Conservation (phyloP, 2,888 invertebrate species). For the Polylopha cassiicola region DNA sequence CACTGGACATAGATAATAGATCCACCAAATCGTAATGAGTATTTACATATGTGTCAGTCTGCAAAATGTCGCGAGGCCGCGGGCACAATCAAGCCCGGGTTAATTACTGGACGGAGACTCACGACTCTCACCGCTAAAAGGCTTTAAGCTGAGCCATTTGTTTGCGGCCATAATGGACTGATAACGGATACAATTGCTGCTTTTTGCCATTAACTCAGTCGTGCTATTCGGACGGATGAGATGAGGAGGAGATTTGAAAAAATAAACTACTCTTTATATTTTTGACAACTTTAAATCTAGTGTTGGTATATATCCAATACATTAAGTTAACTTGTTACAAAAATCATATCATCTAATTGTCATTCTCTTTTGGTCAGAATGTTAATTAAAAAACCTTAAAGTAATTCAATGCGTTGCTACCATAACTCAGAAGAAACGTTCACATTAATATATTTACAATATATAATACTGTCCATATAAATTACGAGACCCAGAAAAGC, state of each 20-base stretch:
- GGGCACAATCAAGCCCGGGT: conserved; percentile 53
- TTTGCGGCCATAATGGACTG: conserved; percentile 68
- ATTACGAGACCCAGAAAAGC: conserved; percentile 21
- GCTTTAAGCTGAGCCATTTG: conserved; percentile 71
- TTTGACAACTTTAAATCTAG: no score
- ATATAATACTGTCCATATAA: conserved; percentile 20
- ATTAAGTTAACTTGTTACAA: no score
- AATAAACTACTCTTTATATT: no score
- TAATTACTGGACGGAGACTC: conserved; percentile 68
- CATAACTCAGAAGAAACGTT: conserved; percentile 16
- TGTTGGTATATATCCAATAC: no score
- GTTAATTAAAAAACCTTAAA: conserved; percentile 4
- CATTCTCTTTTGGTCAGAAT: conserved; percentile 23
- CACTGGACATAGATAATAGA: no score
- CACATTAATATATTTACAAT: conserved; percentile 19
- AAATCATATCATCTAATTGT: no score
- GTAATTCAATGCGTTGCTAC: conserved; percentile 13
- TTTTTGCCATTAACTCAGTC: conserved; percentile 41
- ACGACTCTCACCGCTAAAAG: conserved; percentile 70
- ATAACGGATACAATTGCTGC: conserved; percentile 60
- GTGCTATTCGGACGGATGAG: conserved; percentile 25
- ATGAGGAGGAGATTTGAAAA: no score
- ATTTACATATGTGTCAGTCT: conserved; percentile 21
- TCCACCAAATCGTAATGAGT: no score
- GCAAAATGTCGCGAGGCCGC: conserved; percentile 28